A percentile compares a stretch with the other conserved stretches of the same genome.
These are phyloP conservation scores for Solenopsis invicta DNA, from an alignment of 1,140 invertebrate species.

Conservation along the genomic window DNA sequence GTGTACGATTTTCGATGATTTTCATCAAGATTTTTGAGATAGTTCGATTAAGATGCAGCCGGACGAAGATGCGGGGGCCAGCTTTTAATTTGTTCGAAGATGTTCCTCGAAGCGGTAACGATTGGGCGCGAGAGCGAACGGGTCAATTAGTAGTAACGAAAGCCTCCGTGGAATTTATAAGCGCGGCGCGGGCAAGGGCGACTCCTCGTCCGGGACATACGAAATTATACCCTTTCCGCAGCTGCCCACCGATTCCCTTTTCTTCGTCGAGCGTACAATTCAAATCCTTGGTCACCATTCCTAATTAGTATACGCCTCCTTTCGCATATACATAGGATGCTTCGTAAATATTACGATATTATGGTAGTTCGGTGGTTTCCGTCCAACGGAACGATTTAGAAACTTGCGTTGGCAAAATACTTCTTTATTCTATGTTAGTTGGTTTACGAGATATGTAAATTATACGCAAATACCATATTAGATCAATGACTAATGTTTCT, in stretches of 20 bases:
- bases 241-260: slow-evolving; percentile 17
- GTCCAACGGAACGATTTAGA: neutral
- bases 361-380: neutral
- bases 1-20: slow-evolving; percentile 38
- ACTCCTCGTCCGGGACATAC: slow-evolving; percentile 39
- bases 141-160: slow-evolving; percentile 64
- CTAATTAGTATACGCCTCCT: slow-evolving; percentile 67
- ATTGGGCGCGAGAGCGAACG: slow-evolving; percentile 51
- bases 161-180: slow-evolving; percentile 58
- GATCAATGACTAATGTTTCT: neutral
- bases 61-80: neutral
- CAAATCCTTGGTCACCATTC: slow-evolving; percentile 61
- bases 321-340: slow-evolving; percentile 49
- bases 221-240: slow-evolving; percentile 49
- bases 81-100: slow-evolving; percentile 48
- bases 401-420: neutral
- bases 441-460: neutral
- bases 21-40: slow-evolving; percentile 56
- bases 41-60: slow-evolving; percentile 67
- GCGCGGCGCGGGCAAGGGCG: slow-evolving; percentile 39
- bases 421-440: neutral
- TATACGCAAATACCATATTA: neutral
- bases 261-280: slow-evolving; percentile 43
- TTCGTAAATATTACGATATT: slow-evolving; percentile 18
- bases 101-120: slow-evolving; percentile 45